Evolutionary conservation across 92 coral and sea anemone genomes (phyloP).

Genomic region (Metridium senile): DNA sequence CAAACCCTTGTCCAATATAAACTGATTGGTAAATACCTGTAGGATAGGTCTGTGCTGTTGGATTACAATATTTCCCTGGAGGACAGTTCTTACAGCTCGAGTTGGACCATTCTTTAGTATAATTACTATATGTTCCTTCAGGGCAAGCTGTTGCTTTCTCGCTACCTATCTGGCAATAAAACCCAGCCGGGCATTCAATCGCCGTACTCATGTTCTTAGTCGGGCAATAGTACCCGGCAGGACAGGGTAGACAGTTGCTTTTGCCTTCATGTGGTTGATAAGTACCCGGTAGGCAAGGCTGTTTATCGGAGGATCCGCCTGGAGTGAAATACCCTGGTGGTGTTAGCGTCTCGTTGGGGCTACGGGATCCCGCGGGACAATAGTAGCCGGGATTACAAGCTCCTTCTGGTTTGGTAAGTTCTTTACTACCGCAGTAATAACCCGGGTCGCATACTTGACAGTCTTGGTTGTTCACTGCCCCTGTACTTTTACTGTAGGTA

Average conservation of each 20-base stretch:
- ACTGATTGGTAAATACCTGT: too few relatives aligned
- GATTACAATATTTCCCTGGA: conserved; percentile 86
- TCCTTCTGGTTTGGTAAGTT: conserved; percentile 88
- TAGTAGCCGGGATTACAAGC: conserved; percentile 91
- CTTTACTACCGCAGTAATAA: conserved; percentile 78
- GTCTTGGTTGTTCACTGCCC: conserved; percentile 96
- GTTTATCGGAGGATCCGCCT: conserved; percentile 83
- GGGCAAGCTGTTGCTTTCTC: conserved; percentile 87
- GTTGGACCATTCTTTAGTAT: conserved; percentile 73
- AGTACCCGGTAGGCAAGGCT: conserved; percentile 93
- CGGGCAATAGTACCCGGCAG: conserved; percentile 80
- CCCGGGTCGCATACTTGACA: conserved; percentile 93
- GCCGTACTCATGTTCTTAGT: conserved; percentile 83
- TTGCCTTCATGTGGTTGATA: conserved; percentile 84
- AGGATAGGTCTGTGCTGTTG: conserved; percentile 82
- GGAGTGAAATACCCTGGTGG: conserved; percentile 87
- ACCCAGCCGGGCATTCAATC: conserved; percentile 69
- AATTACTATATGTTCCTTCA: conserved; percentile 88
- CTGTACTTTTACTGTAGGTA: conserved; percentile 91
- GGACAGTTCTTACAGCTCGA: conserved; percentile 86
- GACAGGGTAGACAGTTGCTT: conserved; percentile 78
- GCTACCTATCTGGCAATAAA: conserved; percentile 93
- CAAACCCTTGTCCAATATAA: too few relatives aligned
- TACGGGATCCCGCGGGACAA: conserved; percentile 82
- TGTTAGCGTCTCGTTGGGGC: conserved; percentile 77